Base-by-base conservation (phyloP, 2,797 vertebrate genomes). In the Anableps anableps region DNA sequence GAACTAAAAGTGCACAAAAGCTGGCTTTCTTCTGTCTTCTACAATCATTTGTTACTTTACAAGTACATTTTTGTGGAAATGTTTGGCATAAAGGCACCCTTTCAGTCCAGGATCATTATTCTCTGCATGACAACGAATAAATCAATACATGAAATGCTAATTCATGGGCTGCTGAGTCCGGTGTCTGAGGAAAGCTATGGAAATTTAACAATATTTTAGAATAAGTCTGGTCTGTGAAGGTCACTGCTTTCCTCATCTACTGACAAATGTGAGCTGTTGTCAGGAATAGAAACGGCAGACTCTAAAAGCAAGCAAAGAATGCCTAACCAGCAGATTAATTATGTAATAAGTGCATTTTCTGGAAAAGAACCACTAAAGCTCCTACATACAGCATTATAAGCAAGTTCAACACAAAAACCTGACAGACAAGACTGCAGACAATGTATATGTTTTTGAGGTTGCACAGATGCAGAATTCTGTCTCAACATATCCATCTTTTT, bases 81-180 rank as follows among this genome's bases (percentile, higher is more conserved):
- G 13, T 89, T 86, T 95, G 94, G 94, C 92, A 91, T 79, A 77
- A 79, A 73, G 4, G 75, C 83, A 72, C 60, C 5, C 29, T 74
- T 90, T 73, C 8, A 45, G 89, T 92, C 93, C 94, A 93, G 88
- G 75, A 84, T 85, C 84, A 85, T 88, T 87, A 90, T 87, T 92
- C 87, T 77, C 79, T 75, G 87, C 90, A 92, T 94, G 92, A 93
- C 91, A 92, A 93, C 89, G 92, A 94, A 95, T 95, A 93, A 93
- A 95, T 93, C 94, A 94, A 85, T 85, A 83, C 83, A 76, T 87
- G 64, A 92, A 93, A 94, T 89, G 86, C 73, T 86, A 87, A 92
- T 93, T 91, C 80, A 71, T 43, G 72, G 87, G 93, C 90, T 86
- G 88, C 74, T 86, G 83, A 73, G 41, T 71, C 41, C 80, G 77